A percentile compares a stretch with the other conserved stretches of the same genome.
Evolutionary conservation across 1,140 invertebrate species (phyloP).

Genomic region (Cherax destructor): DNA sequence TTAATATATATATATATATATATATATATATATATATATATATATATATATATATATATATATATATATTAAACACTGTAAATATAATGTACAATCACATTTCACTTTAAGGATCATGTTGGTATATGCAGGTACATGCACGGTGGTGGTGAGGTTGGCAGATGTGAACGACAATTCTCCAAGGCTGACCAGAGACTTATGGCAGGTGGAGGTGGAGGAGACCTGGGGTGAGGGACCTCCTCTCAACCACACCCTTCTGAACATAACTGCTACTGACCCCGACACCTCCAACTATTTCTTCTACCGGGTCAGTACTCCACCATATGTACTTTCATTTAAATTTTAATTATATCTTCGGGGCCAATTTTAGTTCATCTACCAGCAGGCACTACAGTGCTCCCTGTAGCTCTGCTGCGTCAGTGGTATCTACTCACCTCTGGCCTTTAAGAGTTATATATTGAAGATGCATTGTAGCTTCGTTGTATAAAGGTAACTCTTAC

Average conservation of each 20-base stretch:
- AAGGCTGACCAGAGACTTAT: background rate
- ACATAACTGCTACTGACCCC: constrained; percentile 3
- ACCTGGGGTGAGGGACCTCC: constrained; percentile 15
- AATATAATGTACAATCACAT: background rate
- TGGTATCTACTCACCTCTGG: too few relatives aligned
- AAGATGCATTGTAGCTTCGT: too few relatives aligned
- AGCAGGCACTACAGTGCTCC: too few relatives aligned
- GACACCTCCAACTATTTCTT: constrained; percentile 38
- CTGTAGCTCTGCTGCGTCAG: too few relatives aligned
- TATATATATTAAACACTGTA: background rate
- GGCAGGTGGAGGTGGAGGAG: background rate
- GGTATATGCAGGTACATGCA: background rate
- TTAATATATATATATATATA: too few relatives aligned
- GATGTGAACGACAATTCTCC: background rate
- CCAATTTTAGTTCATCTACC: too few relatives aligned
- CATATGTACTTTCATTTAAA: too few relatives aligned
- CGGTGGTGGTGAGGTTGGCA: background rate
- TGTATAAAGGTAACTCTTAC: too few relatives aligned
- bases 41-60: background rate
- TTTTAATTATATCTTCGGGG: too few relatives aligned
- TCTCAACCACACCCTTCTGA: constrained; percentile 1
- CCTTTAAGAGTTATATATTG: too few relatives aligned
- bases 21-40: background rate
- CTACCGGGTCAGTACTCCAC: background rate
- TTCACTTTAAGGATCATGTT: background rate